Conservation (phyloP, 2,888 invertebrate genomes). For the Campaea margaritaria region DNA sequence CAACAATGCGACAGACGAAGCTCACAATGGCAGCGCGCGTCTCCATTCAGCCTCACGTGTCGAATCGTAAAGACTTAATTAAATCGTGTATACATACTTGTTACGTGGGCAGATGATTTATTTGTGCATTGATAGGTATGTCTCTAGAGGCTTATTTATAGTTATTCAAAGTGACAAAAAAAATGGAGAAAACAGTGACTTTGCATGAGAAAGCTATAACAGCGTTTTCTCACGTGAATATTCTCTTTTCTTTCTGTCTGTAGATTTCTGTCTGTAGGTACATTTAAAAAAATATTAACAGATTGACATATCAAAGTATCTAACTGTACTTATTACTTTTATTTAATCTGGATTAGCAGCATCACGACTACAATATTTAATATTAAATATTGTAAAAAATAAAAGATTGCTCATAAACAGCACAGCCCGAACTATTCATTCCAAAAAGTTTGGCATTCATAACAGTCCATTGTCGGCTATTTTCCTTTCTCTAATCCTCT, state of each 20-base stretch:
- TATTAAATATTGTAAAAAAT: conserved; percentile 7
- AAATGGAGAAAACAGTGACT: conserved; percentile 24
- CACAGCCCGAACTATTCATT: conserved; percentile 37
- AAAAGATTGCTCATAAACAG: conserved; percentile 38
- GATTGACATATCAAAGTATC: neutral
- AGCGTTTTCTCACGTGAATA: conserved; percentile 41
- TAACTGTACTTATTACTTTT: neutral
- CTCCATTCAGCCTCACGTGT: conserved; percentile 75
- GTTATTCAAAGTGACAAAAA: conserved; percentile 19
- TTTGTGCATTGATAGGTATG: conserved; percentile 52
- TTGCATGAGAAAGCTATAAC: conserved; percentile 40
- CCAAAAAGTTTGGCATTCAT: conserved; percentile 49
- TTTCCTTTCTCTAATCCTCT: conserved; percentile 62
- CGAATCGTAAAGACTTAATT: conserved; percentile 78
- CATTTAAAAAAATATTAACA: too few relatives aligned
- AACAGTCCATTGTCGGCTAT: conserved; percentile 49
- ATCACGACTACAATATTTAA: neutral
- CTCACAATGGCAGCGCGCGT: conserved; percentile 70
- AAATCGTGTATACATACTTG: conserved; percentile 68
- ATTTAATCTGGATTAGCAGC: neutral
- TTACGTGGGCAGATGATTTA: conserved; percentile 75
- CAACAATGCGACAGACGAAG: conserved; percentile 36
- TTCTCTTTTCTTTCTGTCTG: neutral
- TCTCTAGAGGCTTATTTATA: conserved; percentile 50
- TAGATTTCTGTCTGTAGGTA: too few relatives aligned